Base-by-base conservation (phyloP, 2,113 vertebrate species). In the human region DNA sequence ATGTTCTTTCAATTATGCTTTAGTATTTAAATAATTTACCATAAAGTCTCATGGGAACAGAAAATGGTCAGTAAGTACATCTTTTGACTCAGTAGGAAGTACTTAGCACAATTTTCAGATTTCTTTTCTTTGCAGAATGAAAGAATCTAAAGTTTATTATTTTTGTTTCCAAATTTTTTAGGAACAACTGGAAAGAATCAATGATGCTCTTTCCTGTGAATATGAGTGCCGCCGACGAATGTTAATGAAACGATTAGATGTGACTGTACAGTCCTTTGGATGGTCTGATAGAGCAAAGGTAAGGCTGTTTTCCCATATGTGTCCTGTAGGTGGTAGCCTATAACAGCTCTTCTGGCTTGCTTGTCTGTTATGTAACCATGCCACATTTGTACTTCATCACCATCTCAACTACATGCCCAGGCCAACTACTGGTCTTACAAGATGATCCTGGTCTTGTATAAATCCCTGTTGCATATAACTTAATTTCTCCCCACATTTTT, bases 201-300 rank as follows among this genome's bases (percentile, higher is more conserved):
- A 99, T 40, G 86, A 98, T 7, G 98, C 98, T 64, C 99, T 99
- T 97, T 97, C 97, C 2, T 98, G 98, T 17, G 99, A 99, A 97
- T 99, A 99, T 2, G 99, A 99, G 90, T 99, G 99, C 97, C 99
- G 99, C 2, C 98, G 99, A 22, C 99, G 99, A 89, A 99, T 99
- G 99, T 97, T 99, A 97, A 99, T 99, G 98, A 99, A 99, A 83
- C 99, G 99, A 1, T 98, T 99, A 27, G 99, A 99, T 78, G 99
- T 99, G 88, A 99, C 99, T 0, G 98, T 99, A 50, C 99, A 99
- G 98, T 99, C 99, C 5, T 99, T 99, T 68, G 99, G 99, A 4
- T 99, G 99, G 99, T 99, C 99, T 5, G 99, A 99, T 64, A 98
- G 99, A 98, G 99, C 99, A 23, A 99, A 99, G 99, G 99, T 98